These are phyloP conservation scores for Drosophila koepferae DNA, from an alignment of 2,888 invertebrate genomes.

Conservation along the genomic window DNA sequence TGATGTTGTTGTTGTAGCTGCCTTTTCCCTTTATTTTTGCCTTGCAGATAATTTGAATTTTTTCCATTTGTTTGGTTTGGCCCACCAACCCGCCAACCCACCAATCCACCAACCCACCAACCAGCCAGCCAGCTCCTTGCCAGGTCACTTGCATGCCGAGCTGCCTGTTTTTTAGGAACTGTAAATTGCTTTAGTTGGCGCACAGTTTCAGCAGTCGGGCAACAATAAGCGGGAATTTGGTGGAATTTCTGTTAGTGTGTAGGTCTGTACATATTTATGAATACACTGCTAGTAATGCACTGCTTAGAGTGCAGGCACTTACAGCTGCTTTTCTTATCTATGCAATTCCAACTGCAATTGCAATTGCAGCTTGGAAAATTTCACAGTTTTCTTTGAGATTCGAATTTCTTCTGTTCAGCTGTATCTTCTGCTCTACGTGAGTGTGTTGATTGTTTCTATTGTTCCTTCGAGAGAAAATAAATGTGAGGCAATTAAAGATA, in stretches of 20 bases:
- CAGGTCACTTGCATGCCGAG: slow-evolving; percentile 74
- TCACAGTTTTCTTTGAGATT: slow-evolving; percentile 33
- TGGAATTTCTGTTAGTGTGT: slow-evolving; percentile 3
- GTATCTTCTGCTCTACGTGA: slow-evolving; percentile 3
- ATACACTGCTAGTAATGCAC: slow-evolving; percentile 53
- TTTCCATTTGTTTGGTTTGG: slow-evolving; percentile 78
- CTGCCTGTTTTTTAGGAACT: slow-evolving; percentile 71
- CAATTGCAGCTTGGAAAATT: slow-evolving; percentile 33
- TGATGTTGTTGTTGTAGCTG: slow-evolving; percentile 9
- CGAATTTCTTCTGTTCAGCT: slow-evolving; percentile 16
- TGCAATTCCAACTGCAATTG: slow-evolving; percentile 44
- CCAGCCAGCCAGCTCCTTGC: slow-evolving; percentile 30
- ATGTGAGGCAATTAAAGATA: slow-evolving; percentile 15
- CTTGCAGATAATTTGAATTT: slow-evolving; percentile 76
- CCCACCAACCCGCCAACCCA: neutral
- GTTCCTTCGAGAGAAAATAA: slow-evolving; percentile 13
- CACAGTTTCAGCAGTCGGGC: slow-evolving; percentile 56
- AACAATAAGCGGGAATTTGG: slow-evolving; percentile 44
- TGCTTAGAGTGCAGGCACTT: slow-evolving; percentile 39
- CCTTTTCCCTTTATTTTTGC: slow-evolving; percentile 46
- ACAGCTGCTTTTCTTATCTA: slow-evolving; percentile 46
- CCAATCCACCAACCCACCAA: neutral
- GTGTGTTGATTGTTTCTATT: slow-evolving; percentile 36
- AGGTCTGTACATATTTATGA: slow-evolving; percentile 49
- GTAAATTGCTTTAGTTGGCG: slow-evolving; percentile 79